Evolutionary conservation across 1,140 invertebrate species (phyloP).

Genomic region (Brachionus asplanchnoidis): DNA sequence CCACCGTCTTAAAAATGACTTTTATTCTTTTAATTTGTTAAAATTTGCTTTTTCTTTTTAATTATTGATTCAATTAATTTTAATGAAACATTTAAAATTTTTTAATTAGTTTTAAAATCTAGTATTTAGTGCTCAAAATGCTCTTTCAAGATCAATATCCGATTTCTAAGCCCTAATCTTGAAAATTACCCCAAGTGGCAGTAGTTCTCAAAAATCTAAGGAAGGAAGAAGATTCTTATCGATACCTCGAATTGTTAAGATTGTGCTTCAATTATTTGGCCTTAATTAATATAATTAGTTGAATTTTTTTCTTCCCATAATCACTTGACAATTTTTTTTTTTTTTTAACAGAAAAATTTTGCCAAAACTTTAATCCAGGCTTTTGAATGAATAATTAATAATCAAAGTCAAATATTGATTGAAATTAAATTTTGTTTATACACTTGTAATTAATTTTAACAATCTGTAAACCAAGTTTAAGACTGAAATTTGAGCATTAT

Average conservation of each 20-base stretch:
- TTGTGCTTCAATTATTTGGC: neutral
- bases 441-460: neutral
- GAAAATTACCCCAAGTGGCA: neutral
- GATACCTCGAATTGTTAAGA: neutral
- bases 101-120: neutral
- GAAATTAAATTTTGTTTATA: neutral
- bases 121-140: neutral
- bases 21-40: neutral
- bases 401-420: neutral
- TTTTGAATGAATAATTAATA: neutral
- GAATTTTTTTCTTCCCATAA: neutral
- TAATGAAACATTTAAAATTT: neutral
- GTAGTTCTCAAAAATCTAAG: neutral
- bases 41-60: neutral
- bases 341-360: neutral
- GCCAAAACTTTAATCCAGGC: neutral
- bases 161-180: neutral
- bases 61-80: neutral
- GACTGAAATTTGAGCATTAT: neutral
- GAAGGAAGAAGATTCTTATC: neutral
- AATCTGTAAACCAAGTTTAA: neutral
- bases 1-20: no score
- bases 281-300: neutral
- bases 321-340: neutral
- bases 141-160: neutral